These are phyloP conservation scores for Meandrusa payeni DNA, from an alignment of 2,888 invertebrate genomes.

Conservation along the genomic window DNA sequence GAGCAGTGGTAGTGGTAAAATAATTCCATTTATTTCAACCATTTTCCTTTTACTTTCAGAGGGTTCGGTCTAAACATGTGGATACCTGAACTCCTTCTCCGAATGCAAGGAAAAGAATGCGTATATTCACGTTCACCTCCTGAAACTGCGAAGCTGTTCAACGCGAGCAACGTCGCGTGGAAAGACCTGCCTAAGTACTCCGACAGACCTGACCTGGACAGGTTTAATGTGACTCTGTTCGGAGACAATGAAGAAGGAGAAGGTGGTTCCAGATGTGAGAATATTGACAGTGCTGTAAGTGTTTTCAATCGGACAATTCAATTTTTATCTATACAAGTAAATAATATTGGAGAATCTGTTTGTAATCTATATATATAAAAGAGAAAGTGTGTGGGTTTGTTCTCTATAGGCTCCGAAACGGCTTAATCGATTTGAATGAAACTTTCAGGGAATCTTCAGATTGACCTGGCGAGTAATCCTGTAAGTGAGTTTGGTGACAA, in stretches of 20 bases:
- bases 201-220: conserved; percentile 38
- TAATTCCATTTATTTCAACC: no score
- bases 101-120: conserved; percentile 67
- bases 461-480: no score
- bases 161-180: conserved; percentile 50
- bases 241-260: conserved; percentile 33
- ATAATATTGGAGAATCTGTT: no score
- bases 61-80: conserved; percentile 87
- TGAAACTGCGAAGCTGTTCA: conserved; percentile 50
- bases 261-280: conserved; percentile 41
- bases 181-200: conserved; percentile 70
- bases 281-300: conserved; percentile 60
- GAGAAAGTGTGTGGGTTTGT: no score
- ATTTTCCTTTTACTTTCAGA: conserved; percentile 53
- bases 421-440: no score
- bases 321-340: no score
- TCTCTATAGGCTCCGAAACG: no score
- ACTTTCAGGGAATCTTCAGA: no score
- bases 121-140: conserved; percentile 50
- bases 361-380: no score
- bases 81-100: conserved; percentile 88
- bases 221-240: conserved; percentile 38
- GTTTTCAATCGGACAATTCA: no score
- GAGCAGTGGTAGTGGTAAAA: no score
- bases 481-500: no score